Evolutionary conservation across 2,797 vertebrate species (phyloP), one percentile per base, ranked within the genome.

Genomic region (Poecile montanus): DNA sequence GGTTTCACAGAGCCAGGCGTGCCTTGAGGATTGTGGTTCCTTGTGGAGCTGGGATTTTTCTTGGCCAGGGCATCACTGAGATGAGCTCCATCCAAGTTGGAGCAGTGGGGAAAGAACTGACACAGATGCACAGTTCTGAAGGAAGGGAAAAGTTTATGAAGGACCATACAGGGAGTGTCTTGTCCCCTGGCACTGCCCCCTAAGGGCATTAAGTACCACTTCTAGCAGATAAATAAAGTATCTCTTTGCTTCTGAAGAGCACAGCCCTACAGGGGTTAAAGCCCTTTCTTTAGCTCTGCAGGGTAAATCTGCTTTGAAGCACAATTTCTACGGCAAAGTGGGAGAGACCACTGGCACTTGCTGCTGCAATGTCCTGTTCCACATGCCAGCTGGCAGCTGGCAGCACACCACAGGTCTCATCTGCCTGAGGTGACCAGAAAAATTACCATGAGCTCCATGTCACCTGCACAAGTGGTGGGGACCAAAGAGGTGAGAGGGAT

Each of bases 1-100:
- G 51, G 71, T 8, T 83, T 36, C 62, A 20, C 25, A 30, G 40
- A 79, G 34, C 34, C 61, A 25, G 70, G 34, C 4, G 23, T 65
- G 40, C 32, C 29, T 56, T 44, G 63, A 47, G 57, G 27, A 2
- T 13, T 25, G n/a, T 2, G 6, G 29, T 7, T 92, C 87, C 32
- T 63, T 16, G 5, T 57, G 50, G 34, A 27, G 17, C 8, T 87
- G 67, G 73, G 61, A 34, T 82, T 87, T 79, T 78, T 75, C 51
- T 77, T 93, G 63, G 54, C 50, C 38, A 27, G 44, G 38, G 11
- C 2, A 0, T 48, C 0, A 0, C 6, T 73, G 78, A 0, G 0
- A 48, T 26, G 70, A 75, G 27, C 51, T 81, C 44, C 53, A 27
- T 62, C 73, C 70, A 57, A 62, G 38, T 0, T 6, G 2, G 29